These are phyloP conservation scores for Athalia rosae DNA, from an alignment of 2,888 invertebrate species.

Conservation along the genomic window DNA sequence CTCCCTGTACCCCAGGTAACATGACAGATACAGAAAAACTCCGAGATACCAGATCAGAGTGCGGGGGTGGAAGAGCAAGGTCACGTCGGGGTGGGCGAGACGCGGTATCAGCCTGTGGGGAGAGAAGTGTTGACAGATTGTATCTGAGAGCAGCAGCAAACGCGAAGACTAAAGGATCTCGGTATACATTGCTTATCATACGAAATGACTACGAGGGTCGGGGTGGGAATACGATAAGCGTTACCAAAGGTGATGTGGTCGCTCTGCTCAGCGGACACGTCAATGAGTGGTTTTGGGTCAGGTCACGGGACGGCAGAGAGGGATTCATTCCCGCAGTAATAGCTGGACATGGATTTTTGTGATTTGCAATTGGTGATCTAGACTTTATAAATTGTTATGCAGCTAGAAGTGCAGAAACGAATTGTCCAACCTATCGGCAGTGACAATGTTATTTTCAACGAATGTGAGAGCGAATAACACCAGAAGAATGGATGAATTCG, in stretches of 20 bases:
- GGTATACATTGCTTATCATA: slow-evolving; percentile 84
- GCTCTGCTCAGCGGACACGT: slow-evolving; percentile 79
- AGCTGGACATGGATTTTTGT: slow-evolving; percentile 87
- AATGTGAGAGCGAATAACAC: no score
- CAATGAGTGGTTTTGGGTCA: slow-evolving; percentile 86
- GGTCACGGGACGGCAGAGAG: slow-evolving; percentile 81
- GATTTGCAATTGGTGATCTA: slow-evolving; percentile 61
- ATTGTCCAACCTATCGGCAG: no score
- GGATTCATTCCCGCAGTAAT: slow-evolving; percentile 87
- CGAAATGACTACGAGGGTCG: slow-evolving; percentile 80
- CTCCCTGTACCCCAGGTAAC: slow-evolving; percentile 75
- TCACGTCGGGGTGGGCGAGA: slow-evolving; percentile 64
- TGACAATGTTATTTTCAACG: no score
- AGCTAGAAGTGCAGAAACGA: not conserved
- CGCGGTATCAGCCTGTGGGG: slow-evolving; percentile 77
- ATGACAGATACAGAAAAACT: slow-evolving; percentile 87
- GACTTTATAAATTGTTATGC: slow-evolving; percentile 38
- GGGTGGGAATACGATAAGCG: slow-evolving; percentile 78
- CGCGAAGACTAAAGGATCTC: slow-evolving; percentile 73
- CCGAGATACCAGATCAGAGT: slow-evolving; percentile 82
- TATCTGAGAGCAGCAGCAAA: slow-evolving; percentile 80
- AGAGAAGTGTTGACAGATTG: slow-evolving; percentile 83
- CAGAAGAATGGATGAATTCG: no score
- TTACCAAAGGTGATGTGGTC: slow-evolving; percentile 85
- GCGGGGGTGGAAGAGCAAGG: slow-evolving; percentile 74